A percentile compares a stretch with the other conserved stretches of the same genome.
phyloP scores from a whole-genome alignment of 1,140 invertebrate genomes.

The Gerris buenoi region DNA sequence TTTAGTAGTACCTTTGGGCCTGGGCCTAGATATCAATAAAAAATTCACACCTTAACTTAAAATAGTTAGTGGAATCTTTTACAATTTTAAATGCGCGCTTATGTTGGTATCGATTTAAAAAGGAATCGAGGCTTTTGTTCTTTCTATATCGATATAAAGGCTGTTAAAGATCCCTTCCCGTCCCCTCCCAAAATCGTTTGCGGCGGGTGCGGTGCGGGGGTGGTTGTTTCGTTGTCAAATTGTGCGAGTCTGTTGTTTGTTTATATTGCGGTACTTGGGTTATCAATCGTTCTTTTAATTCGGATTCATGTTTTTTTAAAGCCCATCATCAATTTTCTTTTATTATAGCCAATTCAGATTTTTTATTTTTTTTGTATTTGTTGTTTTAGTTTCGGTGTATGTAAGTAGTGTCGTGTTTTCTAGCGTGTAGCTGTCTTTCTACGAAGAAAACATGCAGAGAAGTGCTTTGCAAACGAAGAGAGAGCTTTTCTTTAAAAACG shows the following conservation, averaged over 20 bases:
- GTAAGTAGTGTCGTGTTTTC: background rate
- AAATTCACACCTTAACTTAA: too few relatives aligned
- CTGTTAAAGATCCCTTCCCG: too few relatives aligned
- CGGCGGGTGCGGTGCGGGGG: background rate
- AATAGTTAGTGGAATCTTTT: too few relatives aligned
- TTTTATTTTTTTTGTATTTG: background rate
- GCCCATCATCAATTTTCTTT: background rate
- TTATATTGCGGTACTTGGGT: background rate
- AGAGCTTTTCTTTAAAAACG: conserved; percentile 57
- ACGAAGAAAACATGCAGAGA: background rate
- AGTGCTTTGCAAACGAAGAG: conserved; percentile 48
- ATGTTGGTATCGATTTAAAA: too few relatives aligned
- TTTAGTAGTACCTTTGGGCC: too few relatives aligned
- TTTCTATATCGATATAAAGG: too few relatives aligned
- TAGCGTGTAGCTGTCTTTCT: background rate
- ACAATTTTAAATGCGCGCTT: too few relatives aligned
- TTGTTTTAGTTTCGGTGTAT: background rate
- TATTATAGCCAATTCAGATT: background rate
- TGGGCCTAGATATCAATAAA: too few relatives aligned
- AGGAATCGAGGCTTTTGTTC: too few relatives aligned
- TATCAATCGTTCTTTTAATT: background rate
- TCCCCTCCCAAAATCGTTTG: background rate
- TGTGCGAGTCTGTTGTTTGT: background rate
- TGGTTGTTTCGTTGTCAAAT: background rate
- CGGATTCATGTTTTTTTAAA: background rate